Base-by-base conservation (phyloP, 2,113 vertebrate species). In the Crotophaga sulcirostris region DNA sequence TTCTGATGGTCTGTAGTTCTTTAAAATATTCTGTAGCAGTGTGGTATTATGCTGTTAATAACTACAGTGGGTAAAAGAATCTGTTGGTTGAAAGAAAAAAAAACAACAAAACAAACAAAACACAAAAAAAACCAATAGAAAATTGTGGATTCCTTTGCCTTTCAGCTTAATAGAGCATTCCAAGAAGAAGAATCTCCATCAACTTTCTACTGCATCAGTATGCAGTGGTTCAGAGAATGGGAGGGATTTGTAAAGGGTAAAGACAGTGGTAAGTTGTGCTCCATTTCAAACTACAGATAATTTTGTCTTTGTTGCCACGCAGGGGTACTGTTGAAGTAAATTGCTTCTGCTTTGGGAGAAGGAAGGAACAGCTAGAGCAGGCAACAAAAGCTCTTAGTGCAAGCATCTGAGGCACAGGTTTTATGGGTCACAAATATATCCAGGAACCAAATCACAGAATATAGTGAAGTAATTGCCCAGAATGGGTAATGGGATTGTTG, bases 161-260 rank as follows among this genome's bases (percentile, higher is more conserved):
- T 87, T 15, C 96, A 99, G 99, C 98, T 99, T 93, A 99, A 99
- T 96, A 99, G 99, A 98, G 99, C 99, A 79, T 99, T 99, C 97
- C 99, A 99, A 97, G 99, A 99, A 97, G 99, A 99, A 94, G 99
- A 99, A 96, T 99, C 99, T 93, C 99, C 99, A 24, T 98, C 98
- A 79, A 98, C 98, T 36, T 99, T 99, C 96, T 99, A 99, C 97
- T 99, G 99, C 96, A 99, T 99, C 98, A 99, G 99, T 98, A 99
- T 99, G 99, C 99, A 99, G 69, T 99, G 99, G 99, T 99, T 99
- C 97, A 98, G 99, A 95, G 99, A 99, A 96, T 99, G 99, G 99
- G 99, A 99, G 97, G 98, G 98, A 90, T 99, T 99, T 95, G 99
- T 99, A 95, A 99, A 99, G 98, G 99, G 99, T 89, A 99, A 99